Conservation (phyloP, 92 coral and sea anemone genomes). For the Palythoa grandis region DNA sequence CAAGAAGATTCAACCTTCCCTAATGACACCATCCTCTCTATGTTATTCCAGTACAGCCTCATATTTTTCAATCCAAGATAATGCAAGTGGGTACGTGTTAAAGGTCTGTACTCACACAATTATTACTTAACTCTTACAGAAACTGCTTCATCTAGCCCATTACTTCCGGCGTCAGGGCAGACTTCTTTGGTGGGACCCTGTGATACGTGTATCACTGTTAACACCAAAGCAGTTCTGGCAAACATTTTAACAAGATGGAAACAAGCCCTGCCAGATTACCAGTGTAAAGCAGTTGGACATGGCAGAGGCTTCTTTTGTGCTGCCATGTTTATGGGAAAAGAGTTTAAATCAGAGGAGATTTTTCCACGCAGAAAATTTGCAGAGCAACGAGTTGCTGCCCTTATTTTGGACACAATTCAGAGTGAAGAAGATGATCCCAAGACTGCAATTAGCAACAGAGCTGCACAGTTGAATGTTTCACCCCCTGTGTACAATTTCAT, state of each 20-base stretch:
- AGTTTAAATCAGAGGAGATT: slow-evolving; percentile 3
- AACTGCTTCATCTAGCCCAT: too few species aligned
- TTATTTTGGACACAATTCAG: background rate
- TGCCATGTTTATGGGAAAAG: slow-evolving; percentile 18
- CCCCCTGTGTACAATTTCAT: background rate
- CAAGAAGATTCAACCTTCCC: too few species aligned
- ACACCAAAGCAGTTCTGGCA: background rate
- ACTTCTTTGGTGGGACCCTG: too few species aligned
- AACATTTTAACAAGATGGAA: background rate
- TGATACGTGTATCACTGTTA: background rate
- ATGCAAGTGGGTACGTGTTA: too few species aligned
- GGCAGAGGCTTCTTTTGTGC: slow-evolving; percentile 1
- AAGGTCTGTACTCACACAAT: too few species aligned
- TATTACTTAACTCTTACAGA: too few species aligned
- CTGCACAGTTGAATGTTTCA: background rate
- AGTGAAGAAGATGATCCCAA: background rate
- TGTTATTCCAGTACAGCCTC: too few species aligned
- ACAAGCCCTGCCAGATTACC: background rate
- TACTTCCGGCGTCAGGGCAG: too few species aligned
- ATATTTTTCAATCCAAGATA: too few species aligned
- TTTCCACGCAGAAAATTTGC: slow-evolving; percentile 10
- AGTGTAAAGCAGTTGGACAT: slow-evolving; percentile 10
- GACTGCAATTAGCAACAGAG: background rate
- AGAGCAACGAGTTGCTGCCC: background rate
- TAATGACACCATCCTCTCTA: too few species aligned